A percentile compares a stretch with the other conserved stretches of the same genome.
phyloP scores from a whole-genome alignment of 37 sponge, comb jelly and placozoan species.

The Hexactinellida sp. region DNA sequence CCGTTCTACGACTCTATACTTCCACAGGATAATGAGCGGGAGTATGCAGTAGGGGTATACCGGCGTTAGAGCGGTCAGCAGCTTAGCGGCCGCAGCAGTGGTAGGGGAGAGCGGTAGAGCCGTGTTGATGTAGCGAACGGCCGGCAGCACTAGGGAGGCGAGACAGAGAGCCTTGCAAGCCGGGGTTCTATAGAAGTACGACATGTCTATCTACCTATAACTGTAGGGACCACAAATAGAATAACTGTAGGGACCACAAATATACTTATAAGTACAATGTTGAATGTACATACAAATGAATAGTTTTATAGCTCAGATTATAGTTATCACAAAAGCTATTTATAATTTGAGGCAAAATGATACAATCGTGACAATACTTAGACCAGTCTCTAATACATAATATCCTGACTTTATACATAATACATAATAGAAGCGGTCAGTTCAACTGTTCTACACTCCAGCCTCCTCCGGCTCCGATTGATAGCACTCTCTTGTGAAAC shows the following conservation, averaged over 20 bases:
- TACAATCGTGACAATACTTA: no score
- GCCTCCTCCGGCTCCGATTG: not conserved
- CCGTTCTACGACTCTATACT: not conserved
- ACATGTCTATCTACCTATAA: slow-evolving; percentile 9
- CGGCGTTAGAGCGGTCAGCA: not conserved
- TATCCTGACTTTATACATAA: no score
- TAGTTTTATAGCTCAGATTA: no score
- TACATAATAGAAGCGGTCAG: not conserved
- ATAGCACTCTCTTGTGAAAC: not conserved
- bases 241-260: no score
- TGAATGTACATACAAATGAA: no score
- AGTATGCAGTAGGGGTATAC: not conserved
- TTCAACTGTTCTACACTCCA: not conserved
- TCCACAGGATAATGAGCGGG: not conserved
- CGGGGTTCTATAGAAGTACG: slow-evolving; percentile 4
- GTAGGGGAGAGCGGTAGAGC: not conserved
- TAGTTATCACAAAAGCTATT: no score
- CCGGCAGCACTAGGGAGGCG: not conserved
- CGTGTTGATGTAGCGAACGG: not conserved
- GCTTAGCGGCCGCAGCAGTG: not conserved
- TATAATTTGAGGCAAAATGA: no score
- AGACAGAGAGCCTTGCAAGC: slow-evolving; percentile 7
- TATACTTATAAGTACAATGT: no score
- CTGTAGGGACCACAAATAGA: no score
- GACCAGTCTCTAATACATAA: no score